Conservation (phyloP, 2,113 vertebrate species). For the Cephalopterus ornatus region DNA sequence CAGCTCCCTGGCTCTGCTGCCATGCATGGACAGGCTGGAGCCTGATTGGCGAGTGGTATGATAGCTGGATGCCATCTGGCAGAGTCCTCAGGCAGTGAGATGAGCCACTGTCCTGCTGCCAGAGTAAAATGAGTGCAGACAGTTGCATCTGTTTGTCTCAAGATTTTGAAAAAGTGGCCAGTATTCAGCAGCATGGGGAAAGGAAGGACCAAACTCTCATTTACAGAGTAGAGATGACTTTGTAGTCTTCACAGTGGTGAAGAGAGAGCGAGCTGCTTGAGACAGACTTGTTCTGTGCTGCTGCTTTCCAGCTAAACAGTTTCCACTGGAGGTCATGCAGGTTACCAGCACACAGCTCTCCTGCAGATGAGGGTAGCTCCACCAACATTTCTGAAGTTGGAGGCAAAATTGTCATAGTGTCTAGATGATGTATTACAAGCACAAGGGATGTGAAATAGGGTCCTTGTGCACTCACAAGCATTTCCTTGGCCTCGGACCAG, state of each 20-base stretch:
- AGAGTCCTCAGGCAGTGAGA: neutral
- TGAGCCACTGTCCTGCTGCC: slow-evolving; percentile 17
- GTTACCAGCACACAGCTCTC: neutral
- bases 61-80: neutral
- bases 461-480: neutral
- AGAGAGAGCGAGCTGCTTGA: neutral
- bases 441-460: neutral
- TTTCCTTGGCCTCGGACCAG: neutral
- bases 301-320: neutral
- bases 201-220: neutral
- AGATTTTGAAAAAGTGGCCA: neutral
- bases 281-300: neutral
- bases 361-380: neutral
- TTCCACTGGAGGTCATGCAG: neutral
- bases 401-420: neutral
- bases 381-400: neutral
- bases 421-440: neutral
- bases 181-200: neutral
- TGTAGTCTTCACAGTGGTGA: neutral
- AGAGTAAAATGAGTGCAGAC: neutral
- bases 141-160: slow-evolving; percentile 6
- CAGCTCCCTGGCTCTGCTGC: neutral
- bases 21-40: neutral
- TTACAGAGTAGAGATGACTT: neutral
- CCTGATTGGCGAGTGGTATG: neutral